These are phyloP conservation scores for Agriopis aurantiaria DNA, from an alignment of 2,888 invertebrate species.

Conservation along the genomic window DNA sequence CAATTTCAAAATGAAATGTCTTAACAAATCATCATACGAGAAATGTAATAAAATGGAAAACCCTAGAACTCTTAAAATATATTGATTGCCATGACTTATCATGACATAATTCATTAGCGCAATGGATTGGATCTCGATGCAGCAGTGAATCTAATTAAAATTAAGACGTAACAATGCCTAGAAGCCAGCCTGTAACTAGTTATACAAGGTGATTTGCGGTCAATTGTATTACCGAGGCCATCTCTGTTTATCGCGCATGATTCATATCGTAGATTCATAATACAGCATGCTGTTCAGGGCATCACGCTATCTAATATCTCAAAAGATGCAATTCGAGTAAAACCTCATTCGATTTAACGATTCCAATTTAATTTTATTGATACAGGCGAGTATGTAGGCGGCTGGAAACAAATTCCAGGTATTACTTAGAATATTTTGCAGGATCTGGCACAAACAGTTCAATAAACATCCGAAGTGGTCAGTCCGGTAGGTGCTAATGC, in stretches of 20 bases:
- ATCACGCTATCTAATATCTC: conserved; percentile 33
- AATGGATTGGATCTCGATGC: conserved; percentile 1
- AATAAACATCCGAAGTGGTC: conserved; percentile 61
- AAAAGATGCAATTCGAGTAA: conserved; percentile 33
- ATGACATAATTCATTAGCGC: neutral
- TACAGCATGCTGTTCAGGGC: conserved; percentile 43
- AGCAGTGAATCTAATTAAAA: conserved; percentile 26
- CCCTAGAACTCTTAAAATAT: neutral
- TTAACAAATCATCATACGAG: conserved; percentile 3
- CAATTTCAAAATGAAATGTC: conserved; percentile 6
- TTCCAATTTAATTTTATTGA: conserved; percentile 50
- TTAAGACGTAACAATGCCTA: conserved; percentile 19
- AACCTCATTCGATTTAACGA: conserved; percentile 37
- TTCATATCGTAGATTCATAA: conserved; percentile 59
- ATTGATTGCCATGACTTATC: conserved; percentile 4
- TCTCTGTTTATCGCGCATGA: conserved; percentile 66
- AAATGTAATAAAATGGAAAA: neutral
- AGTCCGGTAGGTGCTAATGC: conserved; percentile 72
- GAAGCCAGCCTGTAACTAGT: conserved; percentile 23
- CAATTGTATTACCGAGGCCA: conserved; percentile 61
- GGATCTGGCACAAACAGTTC: conserved; percentile 54
- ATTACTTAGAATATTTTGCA: conserved; percentile 35
- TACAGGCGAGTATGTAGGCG: conserved; percentile 47
- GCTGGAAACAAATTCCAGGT: conserved; percentile 31
- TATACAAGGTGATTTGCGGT: conserved; percentile 57